Evolutionary conservation across 2,113 vertebrate species (phyloP).

Genomic region (Lonchura striata): DNA sequence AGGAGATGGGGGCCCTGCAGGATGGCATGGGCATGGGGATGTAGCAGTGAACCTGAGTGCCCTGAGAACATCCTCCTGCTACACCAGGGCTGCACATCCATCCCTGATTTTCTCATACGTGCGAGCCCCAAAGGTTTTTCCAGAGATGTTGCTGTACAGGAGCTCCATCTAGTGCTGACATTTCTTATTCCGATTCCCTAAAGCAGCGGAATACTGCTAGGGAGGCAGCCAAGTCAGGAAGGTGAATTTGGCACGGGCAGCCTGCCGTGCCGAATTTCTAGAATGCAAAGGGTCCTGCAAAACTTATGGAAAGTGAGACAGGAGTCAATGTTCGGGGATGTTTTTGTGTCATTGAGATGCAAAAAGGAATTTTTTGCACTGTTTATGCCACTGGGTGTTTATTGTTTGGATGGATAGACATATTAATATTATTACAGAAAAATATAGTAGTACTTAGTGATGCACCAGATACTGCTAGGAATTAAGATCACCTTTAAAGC

Average conservation of each 20-base stretch:
- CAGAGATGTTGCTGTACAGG: neutral
- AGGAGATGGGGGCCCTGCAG: neutral
- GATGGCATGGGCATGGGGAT: rapidly evolving
- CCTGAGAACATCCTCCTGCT: neutral
- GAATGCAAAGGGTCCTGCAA: neutral
- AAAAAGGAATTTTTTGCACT: neutral
- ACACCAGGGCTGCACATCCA: rapidly evolving
- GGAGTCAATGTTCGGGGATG: neutral
- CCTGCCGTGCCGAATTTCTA: neutral
- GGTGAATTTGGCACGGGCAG: neutral
- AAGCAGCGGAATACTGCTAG: rapidly evolving
- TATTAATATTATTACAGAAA: neutral
- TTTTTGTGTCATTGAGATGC: neutral
- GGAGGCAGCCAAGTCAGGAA: neutral
- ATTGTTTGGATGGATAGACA: neutral
- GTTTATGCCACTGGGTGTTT: neutral
- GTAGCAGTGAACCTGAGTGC: neutral
- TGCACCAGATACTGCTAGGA: neutral
- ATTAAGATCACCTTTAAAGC: neutral
- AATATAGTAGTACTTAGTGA: neutral
- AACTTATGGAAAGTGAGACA: neutral
- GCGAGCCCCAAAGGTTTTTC: neutral
- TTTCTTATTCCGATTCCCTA: neutral
- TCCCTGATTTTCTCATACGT: neutral
- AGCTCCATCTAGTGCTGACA: conserved; percentile 49